These are phyloP conservation scores for Squalus acanthias DNA, from an alignment of 2,797 vertebrate genomes.

Conservation along the genomic window DNA sequence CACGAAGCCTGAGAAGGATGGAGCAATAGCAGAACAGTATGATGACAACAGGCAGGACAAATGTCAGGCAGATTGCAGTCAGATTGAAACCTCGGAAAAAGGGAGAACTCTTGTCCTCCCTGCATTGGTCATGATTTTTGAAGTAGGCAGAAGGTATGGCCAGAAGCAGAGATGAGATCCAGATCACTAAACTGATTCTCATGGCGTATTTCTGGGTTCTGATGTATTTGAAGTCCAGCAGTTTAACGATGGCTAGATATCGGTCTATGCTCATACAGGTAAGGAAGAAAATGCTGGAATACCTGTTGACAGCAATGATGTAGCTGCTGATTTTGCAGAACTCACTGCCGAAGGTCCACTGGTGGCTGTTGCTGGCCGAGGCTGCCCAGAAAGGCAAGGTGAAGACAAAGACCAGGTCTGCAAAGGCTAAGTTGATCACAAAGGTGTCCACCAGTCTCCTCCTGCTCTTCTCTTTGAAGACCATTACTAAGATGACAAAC, in stretches of 20 bases:
- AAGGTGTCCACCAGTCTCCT: slow-evolving; percentile 75
- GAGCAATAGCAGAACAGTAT: slow-evolving; percentile 71
- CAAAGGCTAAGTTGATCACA: slow-evolving; percentile 70
- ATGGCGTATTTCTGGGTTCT: slow-evolving; percentile 54
- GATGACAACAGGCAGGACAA: slow-evolving; percentile 64
- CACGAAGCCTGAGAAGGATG: slow-evolving; percentile 62
- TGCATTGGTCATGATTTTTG: slow-evolving; percentile 54
- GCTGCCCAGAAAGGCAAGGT: slow-evolving; percentile 75
- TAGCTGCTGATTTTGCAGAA: slow-evolving; percentile 78
- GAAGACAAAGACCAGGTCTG: slow-evolving; percentile 71
- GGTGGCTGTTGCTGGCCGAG: slow-evolving; percentile 49
- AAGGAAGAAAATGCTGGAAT: slow-evolving; percentile 79
- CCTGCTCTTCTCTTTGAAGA: slow-evolving; percentile 44
- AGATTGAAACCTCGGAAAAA: slow-evolving; percentile 57
- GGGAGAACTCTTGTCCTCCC: slow-evolving; percentile 48
- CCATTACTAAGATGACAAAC: slow-evolving; percentile 66
- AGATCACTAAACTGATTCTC: slow-evolving; percentile 57
- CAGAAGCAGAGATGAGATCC: slow-evolving; percentile 62
- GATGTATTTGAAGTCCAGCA: slow-evolving; percentile 58
- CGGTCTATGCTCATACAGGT: slow-evolving; percentile 79
- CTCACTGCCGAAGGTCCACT: slow-evolving; percentile 63
- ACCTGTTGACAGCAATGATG: slow-evolving; percentile 70
- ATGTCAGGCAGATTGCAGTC: slow-evolving; percentile 62
- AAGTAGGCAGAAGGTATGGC: slow-evolving; percentile 63
- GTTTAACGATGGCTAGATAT: slow-evolving; percentile 71